These are phyloP conservation scores for Cartodere bifasciata DNA, from an alignment of 2,888 invertebrate genomes.

Conservation along the genomic window DNA sequence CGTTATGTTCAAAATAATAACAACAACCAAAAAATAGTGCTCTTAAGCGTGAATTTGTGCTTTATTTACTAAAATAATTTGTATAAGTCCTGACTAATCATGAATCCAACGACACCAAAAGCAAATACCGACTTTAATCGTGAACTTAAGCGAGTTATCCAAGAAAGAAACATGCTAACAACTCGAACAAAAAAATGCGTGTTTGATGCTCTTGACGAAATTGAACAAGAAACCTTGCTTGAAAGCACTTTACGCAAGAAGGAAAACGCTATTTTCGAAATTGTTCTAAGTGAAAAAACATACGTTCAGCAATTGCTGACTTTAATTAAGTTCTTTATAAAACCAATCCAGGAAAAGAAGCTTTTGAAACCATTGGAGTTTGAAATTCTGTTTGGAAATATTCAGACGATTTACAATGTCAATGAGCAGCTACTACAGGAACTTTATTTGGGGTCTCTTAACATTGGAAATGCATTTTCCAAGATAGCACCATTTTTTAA, in stretches of 20 bases:
- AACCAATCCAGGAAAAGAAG: constrained; percentile 41
- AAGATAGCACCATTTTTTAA: constrained; percentile 66
- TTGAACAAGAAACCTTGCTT: constrained; percentile 28
- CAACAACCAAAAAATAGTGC: too few species aligned
- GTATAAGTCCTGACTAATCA: too few species aligned
- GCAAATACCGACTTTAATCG: constrained; percentile 39
- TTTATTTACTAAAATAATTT: too few species aligned
- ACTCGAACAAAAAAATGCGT: constrained; percentile 47
- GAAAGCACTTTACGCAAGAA: constrained; percentile 28
- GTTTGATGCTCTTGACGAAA: constrained; percentile 42
- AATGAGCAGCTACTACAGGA: constrained; percentile 48
- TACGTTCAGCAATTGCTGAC: constrained; percentile 55
- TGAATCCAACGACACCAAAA: too few species aligned
- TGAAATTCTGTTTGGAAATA: constrained; percentile 47
- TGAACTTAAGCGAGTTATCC: constrained; percentile 46
- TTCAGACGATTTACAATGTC: constrained; percentile 49
- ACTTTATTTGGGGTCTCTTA: constrained; percentile 41
- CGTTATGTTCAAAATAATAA: too few species aligned
- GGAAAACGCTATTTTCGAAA: constrained; percentile 50
- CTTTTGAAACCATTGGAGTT: constrained; percentile 39
- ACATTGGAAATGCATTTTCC: constrained; percentile 52
- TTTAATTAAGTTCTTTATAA: constrained; percentile 50
- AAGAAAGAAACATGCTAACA: constrained; percentile 49
- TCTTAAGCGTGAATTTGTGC: too few species aligned
- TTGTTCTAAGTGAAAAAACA: constrained; percentile 54